phyloP scores from a whole-genome alignment of 1,140 invertebrate genomes.

The Cataglyphis hispanica region DNA sequence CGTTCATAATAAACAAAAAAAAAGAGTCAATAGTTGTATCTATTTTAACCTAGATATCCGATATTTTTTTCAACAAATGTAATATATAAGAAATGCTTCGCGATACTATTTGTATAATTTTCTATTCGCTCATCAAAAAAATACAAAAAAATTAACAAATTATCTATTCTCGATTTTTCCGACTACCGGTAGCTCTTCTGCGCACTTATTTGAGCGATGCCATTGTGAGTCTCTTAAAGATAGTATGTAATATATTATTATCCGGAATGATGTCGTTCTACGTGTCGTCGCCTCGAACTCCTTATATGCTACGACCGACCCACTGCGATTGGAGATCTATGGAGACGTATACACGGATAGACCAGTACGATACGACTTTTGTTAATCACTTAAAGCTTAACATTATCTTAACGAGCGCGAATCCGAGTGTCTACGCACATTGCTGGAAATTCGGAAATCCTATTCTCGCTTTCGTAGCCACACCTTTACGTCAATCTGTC shows the following conservation, averaged over 20 bases:
- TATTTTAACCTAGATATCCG: neutral
- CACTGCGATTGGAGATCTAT: constrained; percentile 50
- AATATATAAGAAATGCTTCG: neutral
- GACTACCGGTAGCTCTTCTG: neutral
- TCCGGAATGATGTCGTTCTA: neutral
- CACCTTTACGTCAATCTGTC: neutral
- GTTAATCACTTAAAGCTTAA: constrained; percentile 64
- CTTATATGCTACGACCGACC: neutral
- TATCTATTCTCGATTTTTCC: neutral
- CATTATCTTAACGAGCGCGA: constrained; percentile 35
- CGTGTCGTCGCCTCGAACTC: neutral
- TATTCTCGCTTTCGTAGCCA: constrained; percentile 5
- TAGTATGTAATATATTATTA: constrained; percentile 10
- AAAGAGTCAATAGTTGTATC: neutral
- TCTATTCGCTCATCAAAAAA: neutral
- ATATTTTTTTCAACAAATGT: neutral
- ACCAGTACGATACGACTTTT: constrained; percentile 66
- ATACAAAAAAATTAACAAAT: neutral
- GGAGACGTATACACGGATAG: constrained; percentile 66
- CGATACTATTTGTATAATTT: neutral
- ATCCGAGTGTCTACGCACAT: neutral
- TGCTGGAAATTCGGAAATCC: neutral
- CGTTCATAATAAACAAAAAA: neutral
- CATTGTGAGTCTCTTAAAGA: neutral
- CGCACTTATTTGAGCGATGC: neutral